Base-by-base conservation (phyloP, 1,140 invertebrate genomes). In the Mercenaria mercenaria region DNA sequence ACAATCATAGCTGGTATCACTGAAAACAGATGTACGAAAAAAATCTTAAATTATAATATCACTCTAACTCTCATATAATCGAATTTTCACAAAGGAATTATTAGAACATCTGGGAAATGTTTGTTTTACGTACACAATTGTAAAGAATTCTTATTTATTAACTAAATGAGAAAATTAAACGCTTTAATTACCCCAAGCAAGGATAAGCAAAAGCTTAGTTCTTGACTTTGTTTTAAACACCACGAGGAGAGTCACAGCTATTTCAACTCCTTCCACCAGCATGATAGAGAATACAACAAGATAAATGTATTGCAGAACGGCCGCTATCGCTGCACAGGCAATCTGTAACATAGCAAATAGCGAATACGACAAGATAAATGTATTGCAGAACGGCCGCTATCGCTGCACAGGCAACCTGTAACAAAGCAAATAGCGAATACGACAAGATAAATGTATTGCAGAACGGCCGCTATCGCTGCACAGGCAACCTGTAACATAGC, bases 231-330 rank as follows among this genome's bases (percentile, higher is more conserved):
- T 77, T 64, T 72, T 29, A 34, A 92, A 91, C 0, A 88, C 84
- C 26, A 34, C 41, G 11, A 85, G 15, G n/a, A 93, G 77, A 20
- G 77, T 80, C 15, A 92, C 69, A 26, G 91, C 84, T n/a, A 93
- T 79, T 37, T 93, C 87, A 0, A 93, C 69, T 2, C 91, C 92
- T 77, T 93, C 91, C 29, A 80, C 88, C 79, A 93, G 76, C 93
- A 93, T 93, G 18, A 93, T 47, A 87, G 47, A 91, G 77, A 93
- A 93, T 29, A 92, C 91, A 34, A 88, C 86, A 56, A 93, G 69
- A 61, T 91, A 93, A 52, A 93, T 80, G 72, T 91, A 93, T 50
- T 93, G 93, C 1, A 93, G 90, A 8, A 93, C 37, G 0, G 79
- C 90, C 56, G 93, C 90, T 13, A 93, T 76, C 3, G 81, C 82